These are phyloP conservation scores for Parambassis ranga DNA, from an alignment of 2,797 vertebrate genomes.

Conservation along the genomic window DNA sequence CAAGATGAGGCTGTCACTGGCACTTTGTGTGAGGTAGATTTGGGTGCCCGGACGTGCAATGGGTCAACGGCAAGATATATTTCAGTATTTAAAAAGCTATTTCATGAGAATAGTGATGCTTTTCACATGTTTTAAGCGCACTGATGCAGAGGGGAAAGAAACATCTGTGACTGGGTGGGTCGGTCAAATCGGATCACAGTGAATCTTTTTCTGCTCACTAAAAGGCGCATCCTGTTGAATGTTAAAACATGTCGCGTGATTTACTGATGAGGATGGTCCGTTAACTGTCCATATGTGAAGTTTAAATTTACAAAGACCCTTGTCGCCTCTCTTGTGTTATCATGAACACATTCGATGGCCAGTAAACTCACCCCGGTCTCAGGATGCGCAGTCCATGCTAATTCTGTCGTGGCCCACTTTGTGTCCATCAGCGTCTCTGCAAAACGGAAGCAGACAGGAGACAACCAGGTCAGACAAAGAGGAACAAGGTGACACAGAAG, in stretches of 20 bases:
- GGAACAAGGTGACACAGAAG: slow-evolving; percentile 8
- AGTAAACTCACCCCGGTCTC: slow-evolving; percentile 91
- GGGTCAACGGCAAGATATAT: slow-evolving; percentile 54
- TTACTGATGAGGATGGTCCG: neutral
- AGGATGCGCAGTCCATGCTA: slow-evolving; percentile 96
- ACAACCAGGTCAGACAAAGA: slow-evolving; percentile 49
- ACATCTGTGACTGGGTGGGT: slow-evolving; percentile 47
- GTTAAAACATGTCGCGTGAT: slow-evolving; percentile 4
- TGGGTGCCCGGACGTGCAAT: slow-evolving; percentile 28
- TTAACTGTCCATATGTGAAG: neutral
- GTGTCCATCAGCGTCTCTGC: slow-evolving; percentile 98
- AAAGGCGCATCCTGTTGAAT: slow-evolving; percentile 37
- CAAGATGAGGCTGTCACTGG: slow-evolving; percentile 59
- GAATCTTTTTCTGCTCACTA: slow-evolving; percentile 40
- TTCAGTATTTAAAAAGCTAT: slow-evolving; percentile 28
- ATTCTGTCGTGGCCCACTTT: slow-evolving; percentile 95
- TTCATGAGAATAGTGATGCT: slow-evolving; percentile 6
- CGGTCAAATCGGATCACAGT: slow-evolving; percentile 45
- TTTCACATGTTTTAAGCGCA: slow-evolving; percentile 26
- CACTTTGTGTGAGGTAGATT: slow-evolving; percentile 65
- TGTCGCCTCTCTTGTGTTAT: too few relatives aligned
- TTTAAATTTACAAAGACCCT: too few relatives aligned
- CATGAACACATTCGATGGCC: neutral
- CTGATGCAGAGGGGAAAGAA: neutral
- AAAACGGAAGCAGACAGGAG: slow-evolving; percentile 57